Conservation (phyloP, 2,113 vertebrate genomes). For the Cyphomyrus plagiostoma region DNA sequence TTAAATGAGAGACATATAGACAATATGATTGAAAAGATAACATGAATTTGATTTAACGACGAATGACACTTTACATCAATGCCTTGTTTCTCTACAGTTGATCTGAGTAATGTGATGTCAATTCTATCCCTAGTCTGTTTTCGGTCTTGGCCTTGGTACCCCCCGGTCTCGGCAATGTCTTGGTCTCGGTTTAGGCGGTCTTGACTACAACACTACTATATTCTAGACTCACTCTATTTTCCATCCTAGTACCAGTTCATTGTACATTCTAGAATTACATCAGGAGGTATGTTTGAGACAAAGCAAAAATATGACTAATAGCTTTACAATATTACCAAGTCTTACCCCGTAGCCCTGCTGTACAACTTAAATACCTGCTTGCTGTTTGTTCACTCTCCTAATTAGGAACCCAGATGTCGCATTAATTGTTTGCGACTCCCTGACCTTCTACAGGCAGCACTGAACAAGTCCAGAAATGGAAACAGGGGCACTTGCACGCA, state of each 20-base stretch:
- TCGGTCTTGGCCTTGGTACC: no score
- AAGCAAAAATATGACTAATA: neutral
- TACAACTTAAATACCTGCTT: neutral
- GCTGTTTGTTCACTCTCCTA: neutral
- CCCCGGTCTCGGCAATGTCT: no score
- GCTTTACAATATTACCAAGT: neutral
- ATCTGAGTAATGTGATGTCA: no score
- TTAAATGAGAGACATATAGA: no score
- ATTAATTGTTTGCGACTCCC: neutral
- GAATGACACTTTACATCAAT: no score
- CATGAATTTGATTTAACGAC: no score
- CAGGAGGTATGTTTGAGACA: neutral
- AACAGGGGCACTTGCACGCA: neutral
- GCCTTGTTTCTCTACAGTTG: no score
- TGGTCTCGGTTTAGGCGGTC: no score
- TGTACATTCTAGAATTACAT: neutral
- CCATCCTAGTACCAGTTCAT: neutral
- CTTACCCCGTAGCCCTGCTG: neutral
- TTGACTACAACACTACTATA: no score
- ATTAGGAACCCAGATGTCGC: neutral
- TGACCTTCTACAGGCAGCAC: neutral
- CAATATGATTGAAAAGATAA: no score
- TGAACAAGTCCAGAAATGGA: neutral
- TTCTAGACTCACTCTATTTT: neutral
- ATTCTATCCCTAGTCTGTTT: no score